These are phyloP conservation scores for Lasioglossum lativentre DNA, from an alignment of 2,888 invertebrate genomes.

Conservation along the genomic window DNA sequence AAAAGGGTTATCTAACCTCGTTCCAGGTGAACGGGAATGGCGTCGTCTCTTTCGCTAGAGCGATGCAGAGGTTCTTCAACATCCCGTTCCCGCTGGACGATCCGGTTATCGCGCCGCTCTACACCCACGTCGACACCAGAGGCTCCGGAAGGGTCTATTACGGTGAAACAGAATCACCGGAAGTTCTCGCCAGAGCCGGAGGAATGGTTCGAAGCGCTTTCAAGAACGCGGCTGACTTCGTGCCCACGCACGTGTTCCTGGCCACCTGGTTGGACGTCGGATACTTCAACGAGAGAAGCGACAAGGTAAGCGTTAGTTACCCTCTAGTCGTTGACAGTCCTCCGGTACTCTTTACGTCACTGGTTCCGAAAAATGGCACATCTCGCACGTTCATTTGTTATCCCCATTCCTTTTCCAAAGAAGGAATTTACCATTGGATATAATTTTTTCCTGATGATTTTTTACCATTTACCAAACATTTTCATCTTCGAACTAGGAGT, in stretches of 20 bases:
- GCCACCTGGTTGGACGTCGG: constrained; percentile 97
- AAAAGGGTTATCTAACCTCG: constrained; percentile 32
- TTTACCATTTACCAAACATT: too few relatives aligned
- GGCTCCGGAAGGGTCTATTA: constrained; percentile 90
- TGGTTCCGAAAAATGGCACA: too few relatives aligned
- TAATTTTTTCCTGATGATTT: too few relatives aligned
- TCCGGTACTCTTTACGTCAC: not conserved
- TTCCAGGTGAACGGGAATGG: constrained; percentile 96
- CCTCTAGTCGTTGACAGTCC: not conserved
- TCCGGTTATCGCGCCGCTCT: constrained; percentile 95
- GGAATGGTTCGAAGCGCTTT: constrained; percentile 91
- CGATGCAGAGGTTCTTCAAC: constrained; percentile 94
- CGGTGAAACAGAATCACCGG: constrained; percentile 88
- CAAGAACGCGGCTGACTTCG: constrained; percentile 89
- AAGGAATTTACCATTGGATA: too few relatives aligned
- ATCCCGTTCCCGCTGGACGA: constrained; percentile 95
- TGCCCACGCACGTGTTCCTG: constrained; percentile 92
- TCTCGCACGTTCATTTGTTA: too few relatives aligned
- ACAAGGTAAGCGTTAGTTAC: constrained; percentile 86
- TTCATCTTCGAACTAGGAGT: not conserved
- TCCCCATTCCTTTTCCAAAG: too few relatives aligned
- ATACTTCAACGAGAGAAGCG: constrained; percentile 88
- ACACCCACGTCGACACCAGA: constrained; percentile 95
- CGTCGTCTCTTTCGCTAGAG: constrained; percentile 94
- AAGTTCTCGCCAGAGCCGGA: constrained; percentile 88